A percentile compares a stretch with the other conserved stretches of the same genome.
Conservation (phyloP, 2,888 invertebrate genomes). For the Trissoscelio sp. region DNA sequence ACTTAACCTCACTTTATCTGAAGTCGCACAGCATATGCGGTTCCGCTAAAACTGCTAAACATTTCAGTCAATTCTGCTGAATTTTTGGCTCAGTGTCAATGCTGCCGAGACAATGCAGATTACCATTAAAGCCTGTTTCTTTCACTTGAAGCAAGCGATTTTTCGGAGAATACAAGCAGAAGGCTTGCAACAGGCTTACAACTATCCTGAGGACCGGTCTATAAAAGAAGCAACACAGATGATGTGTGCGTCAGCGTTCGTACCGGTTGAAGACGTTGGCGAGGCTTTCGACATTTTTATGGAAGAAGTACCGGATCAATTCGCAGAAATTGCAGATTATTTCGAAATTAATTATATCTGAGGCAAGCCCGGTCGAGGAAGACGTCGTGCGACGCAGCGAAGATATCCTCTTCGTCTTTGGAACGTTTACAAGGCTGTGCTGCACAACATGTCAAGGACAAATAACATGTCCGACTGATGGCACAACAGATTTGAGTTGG, state of each 20-base stretch:
- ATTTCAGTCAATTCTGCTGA: too few species aligned
- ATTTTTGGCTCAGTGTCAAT: too few species aligned
- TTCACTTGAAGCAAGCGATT: constrained; percentile 10
- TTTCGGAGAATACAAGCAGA: constrained; percentile 15
- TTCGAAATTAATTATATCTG: constrained; percentile 17
- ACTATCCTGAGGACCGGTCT: not conserved
- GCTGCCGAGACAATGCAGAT: not conserved
- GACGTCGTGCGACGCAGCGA: too few species aligned
- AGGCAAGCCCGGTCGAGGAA: too few species aligned
- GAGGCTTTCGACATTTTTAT: too few species aligned
- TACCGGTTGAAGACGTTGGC: too few species aligned
- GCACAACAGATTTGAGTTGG: constrained; percentile 19
- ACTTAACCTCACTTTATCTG: too few species aligned
- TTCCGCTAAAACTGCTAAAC: too few species aligned
- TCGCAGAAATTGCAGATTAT: constrained; percentile 17
- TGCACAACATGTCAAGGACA: not conserved
- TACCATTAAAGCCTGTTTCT: constrained; percentile 6
- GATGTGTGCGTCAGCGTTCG: not conserved
- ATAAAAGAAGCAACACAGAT: constrained; percentile 7
- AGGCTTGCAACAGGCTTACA: constrained; percentile 6
- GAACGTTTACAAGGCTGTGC: too few species aligned
- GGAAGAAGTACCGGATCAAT: constrained; percentile 10
- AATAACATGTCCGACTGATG: constrained; percentile 27
- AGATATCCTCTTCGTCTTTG: too few species aligned
- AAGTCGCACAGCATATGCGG: too few species aligned